Conservation (phyloP, 2,888 invertebrate genomes). For the Bursaphelenchus okinawaensis region DNA sequence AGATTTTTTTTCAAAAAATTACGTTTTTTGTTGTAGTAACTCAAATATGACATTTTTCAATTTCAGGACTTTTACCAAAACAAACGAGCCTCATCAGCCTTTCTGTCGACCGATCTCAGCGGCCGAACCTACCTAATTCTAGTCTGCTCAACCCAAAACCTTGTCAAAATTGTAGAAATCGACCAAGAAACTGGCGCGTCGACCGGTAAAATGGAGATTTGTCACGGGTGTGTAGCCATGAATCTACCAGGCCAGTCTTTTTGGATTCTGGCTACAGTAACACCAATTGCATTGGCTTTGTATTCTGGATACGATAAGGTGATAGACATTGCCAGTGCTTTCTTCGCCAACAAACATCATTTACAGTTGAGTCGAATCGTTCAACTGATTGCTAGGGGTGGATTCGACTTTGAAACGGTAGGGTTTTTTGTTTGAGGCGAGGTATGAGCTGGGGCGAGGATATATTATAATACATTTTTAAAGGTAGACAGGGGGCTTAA, state of each 20-base stretch:
- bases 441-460: too few relatives aligned
- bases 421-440: too few relatives aligned
- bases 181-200: background rate
- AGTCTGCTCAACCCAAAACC: background rate
- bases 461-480: too few relatives aligned
- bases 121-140: too few relatives aligned
- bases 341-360: background rate
- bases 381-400: background rate
- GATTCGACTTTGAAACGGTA: constrained; percentile 6
- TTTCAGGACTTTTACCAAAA: background rate
- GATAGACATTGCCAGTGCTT: background rate
- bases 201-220: background rate
- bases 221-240: background rate
- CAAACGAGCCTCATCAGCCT: background rate
- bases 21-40: too few relatives aligned
- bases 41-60: too few relatives aligned
- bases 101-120: background rate
- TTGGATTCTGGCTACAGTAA: background rate
- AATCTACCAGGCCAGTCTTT: background rate
- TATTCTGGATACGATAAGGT: constrained; percentile 10
- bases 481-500: too few relatives aligned
- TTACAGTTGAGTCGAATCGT: background rate
- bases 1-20: too few relatives aligned
- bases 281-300: background rate
- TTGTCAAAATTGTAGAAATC: background rate